phyloP scores from a whole-genome alignment of 2,888 invertebrate genomes.

The Crepidodera aurea region DNA sequence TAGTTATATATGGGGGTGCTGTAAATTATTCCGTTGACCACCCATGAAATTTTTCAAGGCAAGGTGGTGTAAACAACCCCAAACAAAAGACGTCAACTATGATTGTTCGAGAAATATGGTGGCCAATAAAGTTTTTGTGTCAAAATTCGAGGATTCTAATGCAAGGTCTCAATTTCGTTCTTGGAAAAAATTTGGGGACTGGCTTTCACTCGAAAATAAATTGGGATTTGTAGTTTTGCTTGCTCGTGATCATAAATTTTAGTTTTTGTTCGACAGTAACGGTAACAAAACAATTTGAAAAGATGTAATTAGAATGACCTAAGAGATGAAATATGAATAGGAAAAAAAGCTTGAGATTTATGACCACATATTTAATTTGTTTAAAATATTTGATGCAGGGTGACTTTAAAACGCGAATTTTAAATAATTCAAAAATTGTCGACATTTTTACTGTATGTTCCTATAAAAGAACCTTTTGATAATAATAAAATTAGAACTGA shows the following conservation, averaged over 20 bases:
- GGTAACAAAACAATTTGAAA: too few species aligned
- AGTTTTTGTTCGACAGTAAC: not conserved
- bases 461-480: too few species aligned
- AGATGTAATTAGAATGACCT: too few species aligned
- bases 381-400: too few species aligned
- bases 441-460: too few species aligned
- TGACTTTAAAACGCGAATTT: too few species aligned
- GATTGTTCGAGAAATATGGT: conserved; percentile 37
- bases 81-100: conserved; percentile 42
- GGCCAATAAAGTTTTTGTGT: conserved; percentile 41
- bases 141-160: conserved; percentile 20
- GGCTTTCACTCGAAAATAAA: conserved; percentile 26
- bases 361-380: too few species aligned
- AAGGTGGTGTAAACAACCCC: conserved; percentile 49
- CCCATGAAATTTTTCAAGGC: conserved; percentile 48
- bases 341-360: too few species aligned
- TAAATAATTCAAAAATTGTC: too few species aligned
- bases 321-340: too few species aligned
- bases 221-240: not conserved
- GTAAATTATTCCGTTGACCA: conserved; percentile 46
- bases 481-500: too few species aligned
- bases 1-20: conserved; percentile 38
- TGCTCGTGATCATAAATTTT: not conserved
- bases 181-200: conserved; percentile 14
- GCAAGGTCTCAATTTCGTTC: conserved; percentile 30